Base-by-base conservation (phyloP, 2,113 vertebrate species). In the Dicaeum eximium region DNA sequence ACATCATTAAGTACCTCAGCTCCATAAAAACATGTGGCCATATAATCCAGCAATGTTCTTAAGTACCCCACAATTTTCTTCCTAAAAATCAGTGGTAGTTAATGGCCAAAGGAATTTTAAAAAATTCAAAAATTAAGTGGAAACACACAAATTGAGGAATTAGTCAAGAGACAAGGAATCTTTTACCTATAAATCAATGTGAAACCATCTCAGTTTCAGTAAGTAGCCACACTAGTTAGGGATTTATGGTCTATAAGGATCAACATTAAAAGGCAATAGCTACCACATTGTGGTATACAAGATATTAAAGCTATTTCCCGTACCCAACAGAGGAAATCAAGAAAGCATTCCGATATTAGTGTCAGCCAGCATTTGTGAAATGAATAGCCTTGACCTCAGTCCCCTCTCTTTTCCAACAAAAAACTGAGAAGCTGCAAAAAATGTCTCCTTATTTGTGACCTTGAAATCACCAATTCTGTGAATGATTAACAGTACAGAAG, bases 161-260 rank as follows among this genome's bases (percentile, higher is more conserved):
- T 65, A 79, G 70, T 61, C 87, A 38, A 66, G 69, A 91, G 25
- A 60, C 21, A 53, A 23, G 24, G 65, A 84, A 51, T 58, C 28
- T 81, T 92, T 60, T 84, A 57, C 44, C 57, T 91, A 64, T 84
- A 90, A 90, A 96, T 90, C 93, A 70, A 48, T 45, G 28, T 95
- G 79, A 92, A 96, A 86, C 47, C 38, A 62, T 50, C 30, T 88
- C 90, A 70, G 25, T 91, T 94, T 92, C 88, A 88, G 80, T 88
- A 95, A 83, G 56, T 25, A 88, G 85, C 70, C 89, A 71, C 57
- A 67, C 47, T 69, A 78, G 82, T 74, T 94, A 93, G 66, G 69
- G 72, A 96, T 88, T 96, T 79, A 96, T 97, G 82, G 75, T 44
- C 92, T 90, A 37, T 62, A 86, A 35, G 60, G 88, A 96, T 93